Evolutionary conservation across 2,888 invertebrate species (phyloP), one percentile per base, ranked within the genome.

Genomic region (Thecophora atra): DNA sequence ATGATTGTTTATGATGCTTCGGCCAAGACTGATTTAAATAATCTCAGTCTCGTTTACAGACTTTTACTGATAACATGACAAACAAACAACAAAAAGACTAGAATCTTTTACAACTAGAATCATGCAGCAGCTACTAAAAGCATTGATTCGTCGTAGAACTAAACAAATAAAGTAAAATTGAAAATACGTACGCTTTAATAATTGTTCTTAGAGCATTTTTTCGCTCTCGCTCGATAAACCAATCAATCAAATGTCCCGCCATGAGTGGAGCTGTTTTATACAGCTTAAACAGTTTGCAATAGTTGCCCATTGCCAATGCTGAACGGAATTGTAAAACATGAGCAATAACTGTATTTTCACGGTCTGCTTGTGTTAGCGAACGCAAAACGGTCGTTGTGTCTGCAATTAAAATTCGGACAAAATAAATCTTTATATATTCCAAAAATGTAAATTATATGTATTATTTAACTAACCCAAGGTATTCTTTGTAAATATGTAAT

Each of bases 401-500:
- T 97, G 89, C 0, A 71, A 69, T 62, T 30, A 19, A 47, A n/a
- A n/a, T n/a, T n/a, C n/a, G n/a, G n/a, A n/a, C n/a, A n/a, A n/a
- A n/a, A n/a, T n/a, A n/a, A n/a, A n/a, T n/a, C n/a, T n/a, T n/a
- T n/a, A n/a, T n/a, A n/a, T n/a, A n/a, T n/a, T n/a, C n/a, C n/a
- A n/a, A n/a, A n/a, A n/a, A n/a, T n/a, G n/a, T n/a, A n/a, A n/a
- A n/a, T n/a, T n/a, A n/a, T n/a, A n/a, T n/a, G n/a, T n/a, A n/a
- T n/a, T n/a, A n/a, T 4, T 56, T 42, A 85, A 85, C 88, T 81
- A 88, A 98, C 98, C 98, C 89, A 96, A 90, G 77, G 96, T 95
- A 88, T 97, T 98, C 85, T 96, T 96, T n/a, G 98, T 98, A 84
- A 96, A 99, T 78, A 99, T 95, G 83, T 96, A 98, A 86, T 99